Base-by-base conservation (phyloP, 2,888 invertebrate genomes). In the Hypsopygia costalis region DNA sequence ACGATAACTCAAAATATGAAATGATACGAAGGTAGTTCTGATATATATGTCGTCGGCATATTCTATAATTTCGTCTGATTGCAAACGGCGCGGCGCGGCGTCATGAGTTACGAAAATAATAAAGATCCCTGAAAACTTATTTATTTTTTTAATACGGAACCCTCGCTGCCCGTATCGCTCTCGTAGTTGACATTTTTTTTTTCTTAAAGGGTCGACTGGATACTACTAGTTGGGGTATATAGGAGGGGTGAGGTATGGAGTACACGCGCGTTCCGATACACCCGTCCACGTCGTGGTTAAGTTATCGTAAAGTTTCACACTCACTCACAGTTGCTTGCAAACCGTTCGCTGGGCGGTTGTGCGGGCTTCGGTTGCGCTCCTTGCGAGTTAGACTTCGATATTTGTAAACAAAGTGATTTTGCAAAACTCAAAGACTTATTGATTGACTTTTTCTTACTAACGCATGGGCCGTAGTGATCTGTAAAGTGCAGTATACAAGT, bases 281-380 rank as follows among this genome's bases (percentile, higher is more conserved):
- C 59, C 55, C 62, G 60, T 57, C 47, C 59, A 55, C 62, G 60
- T 57, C 47, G 4, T 16, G 3, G 16, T 16, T 3, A 16, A 16
- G 16, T 16, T 16, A 4, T 16, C 2, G 16, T 16, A 16, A 16
- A 16, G 16, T 16, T 16, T 16, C 16, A 16, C 16, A 16, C 45
- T 43, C 43, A 45, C 66, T 61, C 62, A 62, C 71, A 76, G 69
- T 72, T 69, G 74, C 62, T 59, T 66, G 66, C 61, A 60, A 68
- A 73, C 75, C 77, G 82, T 80, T 66, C 56, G 64, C 58, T 51
- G 70, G 57, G 76, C 74, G 81, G 82, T 69, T 69, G 81, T 74
- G 69, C 69, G 58, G 66, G 54, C 57, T 43, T 56, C 53, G 49
- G 46, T 51, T 49, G 62, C 51, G 59, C 40, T 40, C 47, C 47